Conservation (phyloP, 92 coral and sea anemone species). For the Umimayanthus kanabou region DNA sequence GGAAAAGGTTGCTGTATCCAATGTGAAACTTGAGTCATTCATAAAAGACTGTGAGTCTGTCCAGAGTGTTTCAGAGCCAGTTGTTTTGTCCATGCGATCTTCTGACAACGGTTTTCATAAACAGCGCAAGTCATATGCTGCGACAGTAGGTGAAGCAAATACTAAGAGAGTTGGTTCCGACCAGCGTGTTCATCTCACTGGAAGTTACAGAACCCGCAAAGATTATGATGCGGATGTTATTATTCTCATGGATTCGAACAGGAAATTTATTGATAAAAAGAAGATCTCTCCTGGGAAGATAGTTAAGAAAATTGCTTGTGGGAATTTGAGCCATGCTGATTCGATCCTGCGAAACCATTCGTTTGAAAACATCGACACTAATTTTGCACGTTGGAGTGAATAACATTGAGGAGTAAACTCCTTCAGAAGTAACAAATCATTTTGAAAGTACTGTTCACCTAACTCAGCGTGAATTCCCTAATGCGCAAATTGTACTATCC, state of each 20-base stretch:
- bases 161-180: too few relatives aligned
- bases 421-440: not conserved
- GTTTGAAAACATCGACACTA: not conserved
- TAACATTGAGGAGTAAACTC: not conserved
- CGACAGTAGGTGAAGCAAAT: too few relatives aligned
- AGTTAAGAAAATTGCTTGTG: not conserved
- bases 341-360: not conserved
- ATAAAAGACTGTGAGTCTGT: too few relatives aligned
- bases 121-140: too few relatives aligned
- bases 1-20: too few relatives aligned
- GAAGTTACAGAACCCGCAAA: too few relatives aligned
- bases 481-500: not conserved
- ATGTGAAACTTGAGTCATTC: too few relatives aligned
- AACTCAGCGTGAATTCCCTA: not conserved
- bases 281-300: not conserved
- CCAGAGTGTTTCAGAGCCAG: too few relatives aligned
- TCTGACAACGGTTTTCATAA: too few relatives aligned
- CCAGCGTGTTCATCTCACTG: too few relatives aligned
- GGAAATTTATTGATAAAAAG: not conserved
- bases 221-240: not conserved
- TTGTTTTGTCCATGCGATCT: too few relatives aligned
- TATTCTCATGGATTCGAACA: slow-evolving; percentile 1
- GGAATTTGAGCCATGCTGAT: not conserved
- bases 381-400: not conserved
- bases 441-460: not conserved